These are phyloP conservation scores for Dendrolimus pini DNA, from an alignment of 2,888 invertebrate species.

Conservation along the genomic window DNA sequence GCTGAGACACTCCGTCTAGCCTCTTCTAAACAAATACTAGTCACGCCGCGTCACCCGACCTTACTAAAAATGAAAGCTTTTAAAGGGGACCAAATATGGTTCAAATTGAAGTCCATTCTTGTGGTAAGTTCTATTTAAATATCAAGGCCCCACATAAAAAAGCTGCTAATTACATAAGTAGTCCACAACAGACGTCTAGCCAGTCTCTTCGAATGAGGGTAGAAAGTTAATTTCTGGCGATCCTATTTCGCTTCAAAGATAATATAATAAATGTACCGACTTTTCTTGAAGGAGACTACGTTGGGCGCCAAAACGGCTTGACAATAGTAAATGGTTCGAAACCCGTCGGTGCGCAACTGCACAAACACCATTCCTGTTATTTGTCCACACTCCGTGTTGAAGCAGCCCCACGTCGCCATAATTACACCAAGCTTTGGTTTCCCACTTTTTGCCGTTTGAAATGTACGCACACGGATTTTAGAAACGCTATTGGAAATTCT, in stretches of 20 bases:
- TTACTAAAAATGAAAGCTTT: slow-evolving; percentile 67
- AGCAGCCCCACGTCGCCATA: slow-evolving; percentile 43
- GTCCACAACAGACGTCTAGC: slow-evolving; percentile 15
- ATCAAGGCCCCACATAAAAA: slow-evolving; percentile 50
- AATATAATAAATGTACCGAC: slow-evolving; percentile 26
- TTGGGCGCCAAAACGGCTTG: slow-evolving; percentile 4
- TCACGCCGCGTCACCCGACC: slow-evolving; percentile 28
- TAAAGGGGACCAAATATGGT: slow-evolving; percentile 65
- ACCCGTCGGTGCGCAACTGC: slow-evolving; percentile 45
- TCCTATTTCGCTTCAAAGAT: slow-evolving; percentile 40
- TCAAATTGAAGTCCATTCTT: slow-evolving; percentile 67
- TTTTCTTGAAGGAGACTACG: slow-evolving; percentile 25
- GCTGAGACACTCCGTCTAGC: background rate
- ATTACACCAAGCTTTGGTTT: slow-evolving; percentile 56
- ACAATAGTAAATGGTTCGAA: background rate
- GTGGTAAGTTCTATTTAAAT: slow-evolving; percentile 68
- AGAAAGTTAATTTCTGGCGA: slow-evolving; percentile 51
- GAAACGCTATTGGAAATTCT: slow-evolving; percentile 43
- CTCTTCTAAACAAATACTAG: too few relatives aligned
- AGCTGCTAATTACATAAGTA: slow-evolving; percentile 15
- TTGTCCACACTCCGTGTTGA: slow-evolving; percentile 55
- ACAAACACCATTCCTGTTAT: slow-evolving; percentile 60
- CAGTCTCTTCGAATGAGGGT: slow-evolving; percentile 45
- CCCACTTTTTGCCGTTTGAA: slow-evolving; percentile 35
- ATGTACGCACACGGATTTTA: slow-evolving; percentile 35